Evolutionary conservation across 2,888 invertebrate species (phyloP).

Genomic region (Metellina segmentata): DNA sequence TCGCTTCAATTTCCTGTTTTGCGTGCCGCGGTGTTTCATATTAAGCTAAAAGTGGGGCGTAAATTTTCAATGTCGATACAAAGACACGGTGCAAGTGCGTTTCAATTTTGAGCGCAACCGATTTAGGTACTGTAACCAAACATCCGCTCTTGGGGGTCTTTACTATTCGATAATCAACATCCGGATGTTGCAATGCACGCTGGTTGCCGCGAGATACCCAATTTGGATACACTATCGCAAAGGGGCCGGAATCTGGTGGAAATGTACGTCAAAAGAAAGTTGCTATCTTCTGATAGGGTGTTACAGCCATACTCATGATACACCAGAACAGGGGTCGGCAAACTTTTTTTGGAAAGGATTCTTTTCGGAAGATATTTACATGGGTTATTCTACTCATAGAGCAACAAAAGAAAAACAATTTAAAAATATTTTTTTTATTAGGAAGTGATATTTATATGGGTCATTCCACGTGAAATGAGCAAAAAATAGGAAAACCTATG

Average conservation of each 20-base stretch:
- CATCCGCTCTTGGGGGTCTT: neutral
- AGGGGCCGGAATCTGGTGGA: neutral
- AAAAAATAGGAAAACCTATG: too few species aligned
- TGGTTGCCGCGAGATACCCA: neutral
- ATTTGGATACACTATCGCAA: neutral
- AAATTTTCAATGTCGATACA: neutral
- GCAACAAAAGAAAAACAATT: too few species aligned
- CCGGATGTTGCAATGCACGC: neutral
- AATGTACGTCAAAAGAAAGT: neutral
- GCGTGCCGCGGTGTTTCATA: neutral
- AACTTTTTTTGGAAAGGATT: too few species aligned
- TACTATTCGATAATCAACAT: neutral
- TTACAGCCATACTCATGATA: neutral
- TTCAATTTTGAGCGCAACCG: neutral
- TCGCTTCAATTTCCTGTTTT: neutral
- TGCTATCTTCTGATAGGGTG: neutral
- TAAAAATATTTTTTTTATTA: too few species aligned
- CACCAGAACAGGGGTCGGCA: too few species aligned
- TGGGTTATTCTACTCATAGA: too few species aligned
- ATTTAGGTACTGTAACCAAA: neutral
- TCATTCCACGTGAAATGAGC: too few species aligned
- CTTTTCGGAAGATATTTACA: too few species aligned
- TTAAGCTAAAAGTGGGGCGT: neutral
- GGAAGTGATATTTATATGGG: too few species aligned
- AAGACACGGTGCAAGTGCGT: neutral